phyloP scores from a whole-genome alignment of 2,888 invertebrate species.

The Lasioglossum calceatum region DNA sequence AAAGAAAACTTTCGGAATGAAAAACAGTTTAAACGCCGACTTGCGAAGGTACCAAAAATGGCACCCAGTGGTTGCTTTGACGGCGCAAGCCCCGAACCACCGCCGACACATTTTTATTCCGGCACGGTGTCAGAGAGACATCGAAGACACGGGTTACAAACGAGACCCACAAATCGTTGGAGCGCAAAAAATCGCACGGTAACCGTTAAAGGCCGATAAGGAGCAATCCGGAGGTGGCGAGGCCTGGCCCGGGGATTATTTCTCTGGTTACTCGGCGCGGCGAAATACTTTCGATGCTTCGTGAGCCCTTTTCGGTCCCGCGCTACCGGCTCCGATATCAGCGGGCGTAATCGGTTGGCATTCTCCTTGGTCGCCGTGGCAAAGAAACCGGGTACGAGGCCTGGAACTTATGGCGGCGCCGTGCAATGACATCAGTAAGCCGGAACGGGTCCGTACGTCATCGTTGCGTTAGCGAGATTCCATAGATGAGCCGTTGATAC shows the following conservation, averaged over 20 bases:
- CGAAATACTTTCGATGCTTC: conserved; percentile 52
- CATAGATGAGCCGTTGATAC: conserved; percentile 78
- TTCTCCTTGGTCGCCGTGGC: conserved; percentile 68
- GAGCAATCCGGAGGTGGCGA: conserved; percentile 45
- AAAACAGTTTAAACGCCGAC: neutral
- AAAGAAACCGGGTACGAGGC: conserved; percentile 63
- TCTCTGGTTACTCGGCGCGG: conserved; percentile 50
- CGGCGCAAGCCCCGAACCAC: neutral
- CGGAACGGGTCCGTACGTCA: conserved; percentile 79
- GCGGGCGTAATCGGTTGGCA: conserved; percentile 78
- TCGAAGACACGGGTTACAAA: conserved; percentile 11
- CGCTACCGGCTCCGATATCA: conserved; percentile 74
- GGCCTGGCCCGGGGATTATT: conserved; percentile 53
- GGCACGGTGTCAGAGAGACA: neutral
- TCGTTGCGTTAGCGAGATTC: conserved; percentile 78
- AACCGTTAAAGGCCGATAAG: conserved; percentile 61
- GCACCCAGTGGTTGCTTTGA: neutral
- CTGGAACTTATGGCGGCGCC: conserved; percentile 77
- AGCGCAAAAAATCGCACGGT: conserved; percentile 58
- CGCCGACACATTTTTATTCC: conserved; percentile 2
- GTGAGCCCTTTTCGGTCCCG: conserved; percentile 44
- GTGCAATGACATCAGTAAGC: conserved; percentile 81
- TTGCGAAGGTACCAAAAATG: neutral
- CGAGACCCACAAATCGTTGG: conserved; percentile 34
- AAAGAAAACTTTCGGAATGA: neutral